Conservation (phyloP, 2,888 invertebrate genomes). For the Girardia tigrina region DNA sequence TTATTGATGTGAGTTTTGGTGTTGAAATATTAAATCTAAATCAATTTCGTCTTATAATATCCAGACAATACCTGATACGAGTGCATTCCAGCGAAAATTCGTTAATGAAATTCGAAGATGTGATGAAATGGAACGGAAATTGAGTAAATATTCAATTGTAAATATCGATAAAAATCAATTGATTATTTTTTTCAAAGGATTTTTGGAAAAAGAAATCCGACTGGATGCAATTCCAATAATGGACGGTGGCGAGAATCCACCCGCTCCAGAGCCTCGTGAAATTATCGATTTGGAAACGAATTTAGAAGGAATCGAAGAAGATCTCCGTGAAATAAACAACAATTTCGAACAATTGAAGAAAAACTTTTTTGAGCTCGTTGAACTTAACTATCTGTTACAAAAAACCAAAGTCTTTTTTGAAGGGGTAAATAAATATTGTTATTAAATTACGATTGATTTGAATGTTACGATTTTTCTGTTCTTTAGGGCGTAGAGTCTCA, state of each 20-base stretch:
- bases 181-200: slow-evolving; percentile 52
- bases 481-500: neutral
- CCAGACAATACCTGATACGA: slow-evolving; percentile 86
- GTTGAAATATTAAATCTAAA: no score
- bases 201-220: slow-evolving; percentile 89
- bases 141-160: slow-evolving; percentile 59
- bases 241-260: slow-evolving; percentile 93
- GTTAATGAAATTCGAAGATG: slow-evolving; percentile 92
- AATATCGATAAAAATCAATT: no score
- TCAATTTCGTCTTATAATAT: no score
- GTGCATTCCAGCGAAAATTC: slow-evolving; percentile 93
- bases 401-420: slow-evolving; percentile 95
- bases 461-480: no score
- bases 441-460: neutral
- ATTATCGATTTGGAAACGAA: slow-evolving; percentile 87
- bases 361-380: slow-evolving; percentile 80
- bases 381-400: slow-evolving; percentile 79
- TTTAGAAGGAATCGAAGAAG: slow-evolving; percentile 72
- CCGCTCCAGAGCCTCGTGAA: slow-evolving; percentile 92
- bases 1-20: slow-evolving; percentile 74
- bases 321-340: slow-evolving; percentile 87
- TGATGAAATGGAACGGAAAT: slow-evolving; percentile 94
- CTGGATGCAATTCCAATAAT: slow-evolving; percentile 93
- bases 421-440: no score
- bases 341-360: slow-evolving; percentile 87